Conservation (phyloP, 2,113 vertebrate genomes). For the Empidonax traillii region DNA sequence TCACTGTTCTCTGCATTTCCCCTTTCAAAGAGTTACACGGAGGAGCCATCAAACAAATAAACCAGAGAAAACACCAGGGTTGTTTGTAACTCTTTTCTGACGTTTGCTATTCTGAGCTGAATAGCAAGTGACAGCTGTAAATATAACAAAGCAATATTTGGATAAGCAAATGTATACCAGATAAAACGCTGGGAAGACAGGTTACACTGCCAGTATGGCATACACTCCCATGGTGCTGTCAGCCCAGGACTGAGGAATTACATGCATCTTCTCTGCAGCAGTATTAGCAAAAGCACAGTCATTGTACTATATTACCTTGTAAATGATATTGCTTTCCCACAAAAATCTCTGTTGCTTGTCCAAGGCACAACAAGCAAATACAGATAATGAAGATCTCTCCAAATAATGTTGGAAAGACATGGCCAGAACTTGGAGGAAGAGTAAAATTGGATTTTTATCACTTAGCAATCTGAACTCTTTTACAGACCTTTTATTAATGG, state of each 20-base stretch:
- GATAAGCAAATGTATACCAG: not conserved
- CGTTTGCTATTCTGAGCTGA: not conserved
- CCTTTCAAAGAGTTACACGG: not conserved
- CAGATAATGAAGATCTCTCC: not conserved
- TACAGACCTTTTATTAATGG: not conserved
- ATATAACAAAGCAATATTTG: not conserved
- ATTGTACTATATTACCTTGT: not conserved
- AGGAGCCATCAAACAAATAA: not conserved
- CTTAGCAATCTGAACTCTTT: not conserved
- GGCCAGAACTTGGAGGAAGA: not conserved
- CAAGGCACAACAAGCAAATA: not conserved
- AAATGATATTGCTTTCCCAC: not conserved
- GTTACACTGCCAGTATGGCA: not conserved
- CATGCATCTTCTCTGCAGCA: not conserved
- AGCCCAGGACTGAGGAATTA: not conserved
- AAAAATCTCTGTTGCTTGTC: not conserved
- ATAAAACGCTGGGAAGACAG: not conserved
- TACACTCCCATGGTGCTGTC: accelerated
- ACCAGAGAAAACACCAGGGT: not conserved
- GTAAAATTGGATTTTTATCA: not conserved
- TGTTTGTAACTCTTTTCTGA: not conserved
- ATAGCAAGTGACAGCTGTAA: not conserved
- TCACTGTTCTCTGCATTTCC: not conserved
- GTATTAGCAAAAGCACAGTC: not conserved
- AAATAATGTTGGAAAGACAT: not conserved